Conservation (phyloP, 2,113 vertebrate genomes). For the Hucho hucho region DNA sequence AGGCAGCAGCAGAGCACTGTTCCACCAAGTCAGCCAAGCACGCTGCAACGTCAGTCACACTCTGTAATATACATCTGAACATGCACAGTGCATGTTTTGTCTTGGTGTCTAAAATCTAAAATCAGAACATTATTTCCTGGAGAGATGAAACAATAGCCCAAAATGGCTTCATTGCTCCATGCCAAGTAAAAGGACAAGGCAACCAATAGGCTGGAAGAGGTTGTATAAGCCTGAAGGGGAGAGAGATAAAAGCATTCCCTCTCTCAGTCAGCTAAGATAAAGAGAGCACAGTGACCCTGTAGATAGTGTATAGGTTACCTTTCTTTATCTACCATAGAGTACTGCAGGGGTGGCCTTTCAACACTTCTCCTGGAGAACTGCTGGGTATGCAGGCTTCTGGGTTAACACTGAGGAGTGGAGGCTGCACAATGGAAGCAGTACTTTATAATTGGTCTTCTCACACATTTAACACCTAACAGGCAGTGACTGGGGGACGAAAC, state of each 20-base stretch:
- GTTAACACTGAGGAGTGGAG: neutral
- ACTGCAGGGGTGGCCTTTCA: neutral
- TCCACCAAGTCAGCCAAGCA: slow-evolving; percentile 41
- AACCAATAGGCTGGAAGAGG: slow-evolving; percentile 18
- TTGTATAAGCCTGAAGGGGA: slow-evolving; percentile 13
- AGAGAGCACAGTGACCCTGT: slow-evolving; percentile 43
- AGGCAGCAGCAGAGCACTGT: slow-evolving; percentile 27
- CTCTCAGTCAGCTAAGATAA: slow-evolving; percentile 50
- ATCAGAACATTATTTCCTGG: neutral
- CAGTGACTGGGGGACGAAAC: neutral
- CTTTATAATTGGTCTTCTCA: neutral
- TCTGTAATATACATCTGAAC: neutral
- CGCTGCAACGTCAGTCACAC: slow-evolving; percentile 41
- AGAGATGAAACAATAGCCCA: slow-evolving; percentile 1
- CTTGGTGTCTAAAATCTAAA: neutral
- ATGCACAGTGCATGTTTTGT: neutral
- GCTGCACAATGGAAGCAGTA: neutral
- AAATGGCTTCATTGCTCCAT: neutral
- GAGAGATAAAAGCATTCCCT: slow-evolving; percentile 50
- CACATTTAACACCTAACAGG: neutral
- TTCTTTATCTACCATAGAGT: slow-evolving; percentile 27
- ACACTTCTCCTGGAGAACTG: neutral
- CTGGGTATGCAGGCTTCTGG: neutral
- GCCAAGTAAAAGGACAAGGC: slow-evolving; percentile 9
- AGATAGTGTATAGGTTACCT: slow-evolving; percentile 29